Base-by-base conservation (phyloP, 2,113 vertebrate species). In the Pyxicephalus adspersus region DNA sequence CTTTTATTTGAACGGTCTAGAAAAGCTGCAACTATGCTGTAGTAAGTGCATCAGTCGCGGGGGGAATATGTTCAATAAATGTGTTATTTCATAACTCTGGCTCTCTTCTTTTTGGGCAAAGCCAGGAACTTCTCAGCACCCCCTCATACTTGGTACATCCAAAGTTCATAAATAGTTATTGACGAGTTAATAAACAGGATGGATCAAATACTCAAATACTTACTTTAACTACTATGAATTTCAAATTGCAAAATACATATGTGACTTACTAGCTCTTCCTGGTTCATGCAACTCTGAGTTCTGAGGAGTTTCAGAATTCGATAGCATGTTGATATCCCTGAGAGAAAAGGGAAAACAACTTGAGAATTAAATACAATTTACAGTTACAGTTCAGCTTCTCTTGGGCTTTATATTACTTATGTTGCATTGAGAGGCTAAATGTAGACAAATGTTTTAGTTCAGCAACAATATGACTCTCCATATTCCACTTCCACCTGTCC, bases 281-380 rank as follows among this genome's bases (percentile, higher is more conserved):
- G 95, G 94, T 52, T 95, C 92, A 23, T 96, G 96, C 65, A 98
- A 90, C 83, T 99, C 97, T 90, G 98, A 86, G 83, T 93, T 93
- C 89, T 98, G 96, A 45, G 93, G 91, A 82, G 95, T 94, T 86
- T 98, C 96, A 34, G 93, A 92, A 87, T 96, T 95, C 0, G 95
- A 98, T 51, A 97, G 90, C 96, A 99, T 98, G 86, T 96, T 98
- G 84, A 98, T 90, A 88, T 98, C 97, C 85, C 98, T 99, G n/a
- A n/a, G 3, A 45, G 5, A 89, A 91, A 90, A 83, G 89, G 90
- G 85, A 66, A 51, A 86, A 77, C 88, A 86, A 71, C 80, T 72
- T 86, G 83, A 89, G 85, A 88, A 38, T 0, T 67, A 2, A 23
- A 60, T 60, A 5, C 22, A 60, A 23, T 60, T 22, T 7, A 20